A percentile compares a stretch with the other conserved stretches of the same genome.
These are phyloP conservation scores for Drosophila erecta DNA, from an alignment of 1,140 invertebrate genomes.

Conservation along the genomic window DNA sequence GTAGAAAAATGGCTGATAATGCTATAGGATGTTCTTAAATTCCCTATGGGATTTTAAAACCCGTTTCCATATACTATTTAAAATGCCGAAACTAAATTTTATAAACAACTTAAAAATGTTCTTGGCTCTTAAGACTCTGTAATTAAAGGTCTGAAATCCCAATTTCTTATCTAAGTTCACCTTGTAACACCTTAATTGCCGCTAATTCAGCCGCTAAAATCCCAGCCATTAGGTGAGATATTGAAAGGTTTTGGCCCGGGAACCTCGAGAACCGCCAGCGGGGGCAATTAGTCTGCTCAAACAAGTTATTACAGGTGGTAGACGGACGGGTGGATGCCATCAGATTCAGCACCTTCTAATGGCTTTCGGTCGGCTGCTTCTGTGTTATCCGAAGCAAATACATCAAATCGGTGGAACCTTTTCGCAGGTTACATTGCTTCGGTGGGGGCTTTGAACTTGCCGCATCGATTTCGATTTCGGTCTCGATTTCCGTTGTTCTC, in stretches of 20 bases:
- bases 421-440: conserved; percentile 38
- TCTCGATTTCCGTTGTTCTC: conserved; percentile 23
- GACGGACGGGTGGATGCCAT: conserved; percentile 11
- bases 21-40: conserved; percentile 2
- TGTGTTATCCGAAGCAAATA: conserved; percentile 16
- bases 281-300: conserved; percentile 60
- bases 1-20: neutral
- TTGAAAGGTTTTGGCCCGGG: conserved; percentile 22
- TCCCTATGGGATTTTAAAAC: neutral
- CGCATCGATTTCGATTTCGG: conserved; percentile 28
- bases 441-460: conserved; percentile 34
- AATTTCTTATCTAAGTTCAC: conserved; percentile 16
- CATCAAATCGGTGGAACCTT: conserved; percentile 12
- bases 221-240: conserved; percentile 42
- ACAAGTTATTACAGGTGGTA: conserved; percentile 41
- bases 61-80: no score
- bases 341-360: conserved; percentile 60
- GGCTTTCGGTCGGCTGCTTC: conserved; percentile 22
- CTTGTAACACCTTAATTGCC: conserved; percentile 78
- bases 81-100: neutral
- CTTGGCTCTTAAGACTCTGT: neutral
- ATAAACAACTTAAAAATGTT: neutral
- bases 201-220: conserved; percentile 58
- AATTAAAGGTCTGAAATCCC: neutral
- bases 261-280: conserved; percentile 18